A percentile compares a stretch with the other conserved stretches of the same genome.
Evolutionary conservation across 2,797 vertebrate species (phyloP).

Genomic region (Phoeniculus purpureus): DNA sequence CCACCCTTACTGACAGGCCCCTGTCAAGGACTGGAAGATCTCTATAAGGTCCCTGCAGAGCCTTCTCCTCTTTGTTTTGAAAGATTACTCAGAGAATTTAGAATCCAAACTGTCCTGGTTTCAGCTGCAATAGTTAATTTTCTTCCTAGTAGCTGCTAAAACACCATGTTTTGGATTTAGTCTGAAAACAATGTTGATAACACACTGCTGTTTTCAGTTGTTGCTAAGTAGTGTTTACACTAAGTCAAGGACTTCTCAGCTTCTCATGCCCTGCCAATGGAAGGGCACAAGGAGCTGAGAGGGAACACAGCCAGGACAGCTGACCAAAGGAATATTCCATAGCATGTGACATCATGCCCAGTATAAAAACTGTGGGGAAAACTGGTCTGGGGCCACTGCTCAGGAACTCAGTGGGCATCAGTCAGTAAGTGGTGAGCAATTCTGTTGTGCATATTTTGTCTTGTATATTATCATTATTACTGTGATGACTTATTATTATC

Average conservation of each 20-base stretch:
- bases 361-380: neutral
- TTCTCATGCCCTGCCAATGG: neutral
- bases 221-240: no score
- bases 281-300: neutral
- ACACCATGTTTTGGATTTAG: neutral
- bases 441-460: neutral
- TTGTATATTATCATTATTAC: neutral
- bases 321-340: neutral
- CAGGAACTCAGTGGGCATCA: neutral
- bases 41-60: no score
- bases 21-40: no score
- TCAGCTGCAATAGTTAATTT: no score
- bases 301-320: neutral
- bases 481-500: neutral
- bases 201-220: neutral
- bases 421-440: neutral
- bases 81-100: neutral
- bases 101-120: neutral
- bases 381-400: neutral
- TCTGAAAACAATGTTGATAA: neutral
- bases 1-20: no score
- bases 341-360: neutral
- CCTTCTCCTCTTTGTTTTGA: neutral
- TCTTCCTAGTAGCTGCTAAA: neutral
- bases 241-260: no score